Evolutionary conservation across 2,888 invertebrate species (phyloP), one percentile per base, ranked within the genome.

Genomic region (Ferrisia virgata): DNA sequence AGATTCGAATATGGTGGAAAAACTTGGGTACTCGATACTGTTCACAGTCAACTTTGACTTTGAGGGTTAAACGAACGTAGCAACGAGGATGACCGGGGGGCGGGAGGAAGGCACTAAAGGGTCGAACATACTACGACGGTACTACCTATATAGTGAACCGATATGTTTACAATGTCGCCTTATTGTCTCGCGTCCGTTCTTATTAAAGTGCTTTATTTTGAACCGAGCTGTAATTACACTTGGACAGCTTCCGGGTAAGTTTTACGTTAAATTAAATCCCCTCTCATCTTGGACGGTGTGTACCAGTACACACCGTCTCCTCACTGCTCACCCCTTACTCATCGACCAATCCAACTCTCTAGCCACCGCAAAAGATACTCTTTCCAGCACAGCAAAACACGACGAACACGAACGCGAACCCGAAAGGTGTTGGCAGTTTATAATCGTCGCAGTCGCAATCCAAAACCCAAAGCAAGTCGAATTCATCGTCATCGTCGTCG

Each of bases 161-260:
- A 72, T 72, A 72, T 72, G 33, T 72, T 72, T 72, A 72, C 72
- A 72, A 33, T 72, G 72, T 72, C 72, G 72, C 33, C 72, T 31
- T 72, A 72, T 72, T 72, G 72, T 72, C 33, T n/a, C 72, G 58
- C 58, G 72, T 72, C 72, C 72, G 72, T 72, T 72, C 72, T 72
- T 72, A 72, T 72, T 72, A 72, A 72, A 72, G 72, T 72, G 72
- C 72, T 72, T 72, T 72, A 72, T 72, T 72, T 72, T 33, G 72
- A 72, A 33, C 72, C 72, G 72, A 72, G 33, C 72, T 72, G 18
- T 72, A 72, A 72, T 72, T 72, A 72, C 72, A 72, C 72, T 72
- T 72, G 72, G 72, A 72, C 72, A 72, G 72, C 72, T 72, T 72
- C 72, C 72, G 72, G 72, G 72, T 72, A 72, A 72, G 33, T 72